Base-by-base conservation (phyloP, 2,797 vertebrate species). In the Cossypha dichroa region DNA sequence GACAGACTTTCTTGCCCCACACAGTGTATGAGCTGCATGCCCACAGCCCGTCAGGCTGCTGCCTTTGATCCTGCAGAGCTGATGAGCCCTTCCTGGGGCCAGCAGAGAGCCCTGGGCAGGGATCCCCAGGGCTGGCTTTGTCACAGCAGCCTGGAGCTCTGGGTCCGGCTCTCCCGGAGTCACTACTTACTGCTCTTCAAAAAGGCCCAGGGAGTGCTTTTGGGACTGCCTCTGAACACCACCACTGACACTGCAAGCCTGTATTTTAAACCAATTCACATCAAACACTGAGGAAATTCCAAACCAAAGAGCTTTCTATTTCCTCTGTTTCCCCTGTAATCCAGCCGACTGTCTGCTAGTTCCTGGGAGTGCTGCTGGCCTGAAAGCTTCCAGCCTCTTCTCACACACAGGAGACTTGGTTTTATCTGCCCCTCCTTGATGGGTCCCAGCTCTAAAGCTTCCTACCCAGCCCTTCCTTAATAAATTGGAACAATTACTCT, bases 311-410 rank as follows among this genome's bases (percentile, higher is more conserved):
- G 93, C 76, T 95, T 93, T 96, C 76, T 78, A 31, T 84, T 97
- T 95, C 88, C 93, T 94, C 82, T 83, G 72, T 93, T 94, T 95
- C 90, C 94, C 91, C 91, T 97, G 66, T 96, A 97, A 96, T 97
- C 95, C 75, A 68, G 45, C 31, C 1, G 2, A 5, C 76, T 88
- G 91, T 88, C 95, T 95, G 60, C 79, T 0, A 0, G 60, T 80
- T 62, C 82, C 92, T 72, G 82, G 73, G 73, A 95, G 76, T 6
- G 8, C 85, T 88, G 75, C 85, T 4, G 22, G 85, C 75, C 84
- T 38, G 19, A 41, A 91, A 92, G 75, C 67, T 77, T 11, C 89
- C 45, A 82, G 36, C 40, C 82, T 90, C 36, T 43, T 55, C 81
- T 68, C 64, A 67, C 63, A n/a, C 13, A 12, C 33, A 2, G 73